Conservation (phyloP, 2,888 invertebrate genomes). For the Cataglyphis altisquamis region DNA sequence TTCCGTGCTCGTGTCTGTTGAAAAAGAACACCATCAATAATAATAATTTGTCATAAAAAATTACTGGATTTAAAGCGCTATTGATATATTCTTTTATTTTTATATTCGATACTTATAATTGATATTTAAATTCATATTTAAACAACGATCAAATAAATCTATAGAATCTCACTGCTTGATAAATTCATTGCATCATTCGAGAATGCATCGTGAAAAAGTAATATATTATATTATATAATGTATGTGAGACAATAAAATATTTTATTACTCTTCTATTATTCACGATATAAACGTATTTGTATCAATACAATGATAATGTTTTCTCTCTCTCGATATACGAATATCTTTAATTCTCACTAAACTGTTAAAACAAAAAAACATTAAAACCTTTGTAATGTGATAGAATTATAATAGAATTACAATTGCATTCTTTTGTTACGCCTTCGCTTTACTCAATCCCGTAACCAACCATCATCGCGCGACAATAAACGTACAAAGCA, state of each 20-base stretch:
- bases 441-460: neutral
- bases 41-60: slow-evolving; percentile 40
- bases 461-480: neutral
- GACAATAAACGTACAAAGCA: slow-evolving; percentile 14
- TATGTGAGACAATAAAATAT: neutral
- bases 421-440: neutral
- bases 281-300: neutral
- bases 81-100: slow-evolving; percentile 11
- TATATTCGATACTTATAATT: neutral
- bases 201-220: neutral
- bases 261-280: neutral
- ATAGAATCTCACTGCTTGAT: neutral
- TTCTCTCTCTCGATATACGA: neutral
- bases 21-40: neutral
- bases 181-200: neutral
- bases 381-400: neutral
- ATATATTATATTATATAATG: neutral
- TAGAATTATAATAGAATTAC: slow-evolving; percentile 20
- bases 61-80: slow-evolving; percentile 13
- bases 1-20: neutral
- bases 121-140: neutral
- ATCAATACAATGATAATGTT: neutral
- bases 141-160: neutral
- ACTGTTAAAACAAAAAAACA: neutral
- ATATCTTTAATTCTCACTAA: neutral